Evolutionary conservation across 2,888 invertebrate genomes (phyloP).

Genomic region (Brachyptera risi): DNA sequence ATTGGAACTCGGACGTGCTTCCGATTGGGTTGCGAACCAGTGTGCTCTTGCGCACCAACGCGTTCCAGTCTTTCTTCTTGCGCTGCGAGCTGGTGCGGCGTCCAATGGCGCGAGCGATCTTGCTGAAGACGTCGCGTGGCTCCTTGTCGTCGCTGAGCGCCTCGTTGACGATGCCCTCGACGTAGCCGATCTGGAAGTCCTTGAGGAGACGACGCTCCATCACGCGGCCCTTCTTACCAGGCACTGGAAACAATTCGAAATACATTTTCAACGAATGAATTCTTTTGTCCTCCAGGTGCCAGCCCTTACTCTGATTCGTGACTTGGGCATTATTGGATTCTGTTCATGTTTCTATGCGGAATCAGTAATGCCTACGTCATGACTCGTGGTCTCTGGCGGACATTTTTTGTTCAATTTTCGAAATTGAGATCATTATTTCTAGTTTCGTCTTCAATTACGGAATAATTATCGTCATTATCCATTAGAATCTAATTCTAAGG

Average conservation of each 20-base stretch:
- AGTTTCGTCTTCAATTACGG: too few relatives aligned
- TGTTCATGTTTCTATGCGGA: too few relatives aligned
- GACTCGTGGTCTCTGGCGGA: too few relatives aligned
- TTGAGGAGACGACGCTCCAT: slow-evolving; percentile 83
- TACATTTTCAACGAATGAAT: background rate
- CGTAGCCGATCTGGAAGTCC: slow-evolving; percentile 87
- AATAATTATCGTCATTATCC: too few relatives aligned
- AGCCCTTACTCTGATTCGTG: too few relatives aligned
- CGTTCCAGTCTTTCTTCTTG: slow-evolving; percentile 70
- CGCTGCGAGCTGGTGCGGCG: slow-evolving; percentile 44
- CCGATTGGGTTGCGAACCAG: slow-evolving; percentile 72
- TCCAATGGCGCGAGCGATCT: slow-evolving; percentile 77
- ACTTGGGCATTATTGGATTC: too few relatives aligned
- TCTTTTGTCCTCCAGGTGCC: too few relatives aligned
- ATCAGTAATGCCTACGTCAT: too few relatives aligned
- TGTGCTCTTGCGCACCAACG: slow-evolving; percentile 65
- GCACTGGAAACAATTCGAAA: slow-evolving; percentile 50
- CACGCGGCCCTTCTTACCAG: slow-evolving; percentile 79
- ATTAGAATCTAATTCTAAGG: too few relatives aligned
- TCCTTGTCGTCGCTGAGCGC: slow-evolving; percentile 63
- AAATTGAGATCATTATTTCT: too few relatives aligned
- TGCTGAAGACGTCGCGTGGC: slow-evolving; percentile 70
- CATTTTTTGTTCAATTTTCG: too few relatives aligned
- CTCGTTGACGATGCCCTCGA: slow-evolving; percentile 74
- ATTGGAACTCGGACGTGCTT: slow-evolving; percentile 62